phyloP scores from a whole-genome alignment of 2,113 vertebrate genomes.

The Raja brachyura region DNA sequence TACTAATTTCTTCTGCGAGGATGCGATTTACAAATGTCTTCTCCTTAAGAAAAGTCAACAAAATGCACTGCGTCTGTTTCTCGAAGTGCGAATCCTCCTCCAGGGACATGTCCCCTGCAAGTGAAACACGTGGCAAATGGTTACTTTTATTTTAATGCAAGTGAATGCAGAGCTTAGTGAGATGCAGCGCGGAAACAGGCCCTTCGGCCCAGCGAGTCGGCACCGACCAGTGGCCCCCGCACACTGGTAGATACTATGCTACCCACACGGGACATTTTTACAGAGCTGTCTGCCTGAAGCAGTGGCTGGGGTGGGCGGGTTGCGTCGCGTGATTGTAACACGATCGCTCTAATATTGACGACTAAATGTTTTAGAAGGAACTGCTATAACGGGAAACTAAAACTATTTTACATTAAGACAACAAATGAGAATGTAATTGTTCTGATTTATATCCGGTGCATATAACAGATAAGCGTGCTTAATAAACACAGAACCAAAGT shows the following conservation, averaged over 20 bases:
- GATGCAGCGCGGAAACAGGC: too few species aligned
- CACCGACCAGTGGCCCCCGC: too few species aligned
- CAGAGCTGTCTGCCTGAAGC: too few species aligned
- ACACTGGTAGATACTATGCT: too few species aligned
- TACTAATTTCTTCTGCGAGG: neutral
- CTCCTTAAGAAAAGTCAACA: neutral
- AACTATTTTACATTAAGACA: neutral
- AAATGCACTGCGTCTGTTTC: neutral
- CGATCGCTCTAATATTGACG: neutral
- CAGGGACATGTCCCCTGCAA: neutral
- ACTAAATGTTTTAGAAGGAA: neutral
- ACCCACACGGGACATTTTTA: too few species aligned
- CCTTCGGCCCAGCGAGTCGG: too few species aligned
- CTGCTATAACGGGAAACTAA: neutral
- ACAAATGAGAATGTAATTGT: too few species aligned
- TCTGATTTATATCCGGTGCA: too few species aligned
- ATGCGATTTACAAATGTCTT: neutral
- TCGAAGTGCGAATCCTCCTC: neutral
- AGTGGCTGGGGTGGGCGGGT: too few species aligned
- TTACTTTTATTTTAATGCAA: neutral
- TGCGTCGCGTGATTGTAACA: neutral
- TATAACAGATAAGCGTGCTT: too few species aligned
- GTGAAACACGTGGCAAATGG: neutral
- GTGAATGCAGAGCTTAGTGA: neutral
- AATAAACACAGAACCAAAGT: too few species aligned